Conservation (phyloP, 1,140 invertebrate genomes). For the Nephila pilipes region DNA sequence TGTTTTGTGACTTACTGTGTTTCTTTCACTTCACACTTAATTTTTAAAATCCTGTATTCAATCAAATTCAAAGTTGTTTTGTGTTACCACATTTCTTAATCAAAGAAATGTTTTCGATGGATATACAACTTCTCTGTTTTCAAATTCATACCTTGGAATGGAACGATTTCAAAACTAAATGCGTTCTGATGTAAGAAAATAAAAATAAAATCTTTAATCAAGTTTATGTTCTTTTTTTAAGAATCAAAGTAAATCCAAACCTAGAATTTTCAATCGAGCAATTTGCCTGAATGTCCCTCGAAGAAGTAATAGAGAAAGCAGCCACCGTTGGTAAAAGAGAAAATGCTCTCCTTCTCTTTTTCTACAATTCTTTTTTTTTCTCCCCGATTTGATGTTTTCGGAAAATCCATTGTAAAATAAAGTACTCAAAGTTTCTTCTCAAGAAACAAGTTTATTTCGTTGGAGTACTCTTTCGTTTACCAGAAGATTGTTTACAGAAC, state of each 20-base stretch:
- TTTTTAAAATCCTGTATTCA: too few relatives aligned
- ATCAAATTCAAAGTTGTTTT: too few relatives aligned
- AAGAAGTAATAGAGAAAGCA: slow-evolving; percentile 26
- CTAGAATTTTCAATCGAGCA: slow-evolving; percentile 15
- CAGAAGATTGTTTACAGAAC: slow-evolving; percentile 60
- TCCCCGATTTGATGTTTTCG: slow-evolving; percentile 57
- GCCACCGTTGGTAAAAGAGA: background rate
- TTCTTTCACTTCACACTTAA: too few relatives aligned
- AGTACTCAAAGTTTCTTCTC: slow-evolving; percentile 59
- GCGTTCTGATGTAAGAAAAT: too few relatives aligned
- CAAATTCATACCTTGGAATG: too few relatives aligned
- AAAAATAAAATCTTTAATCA: too few relatives aligned
- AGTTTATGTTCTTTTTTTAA: too few relatives aligned
- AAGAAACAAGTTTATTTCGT: slow-evolving; percentile 42
- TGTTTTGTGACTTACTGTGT: too few relatives aligned
- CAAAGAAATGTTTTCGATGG: too few relatives aligned
- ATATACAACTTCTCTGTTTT: too few relatives aligned
- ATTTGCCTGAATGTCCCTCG: background rate
- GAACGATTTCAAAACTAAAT: too few relatives aligned
- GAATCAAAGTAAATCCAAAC: background rate
- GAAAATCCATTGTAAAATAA: slow-evolving; percentile 65
- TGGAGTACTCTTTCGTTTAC: slow-evolving; percentile 35
- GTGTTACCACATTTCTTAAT: too few relatives aligned
- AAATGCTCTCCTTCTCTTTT: background rate
- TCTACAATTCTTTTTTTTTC: slow-evolving; percentile 48